phyloP scores from a whole-genome alignment of 2,797 vertebrate species.

The Phrynocephalus guinanensis region DNA sequence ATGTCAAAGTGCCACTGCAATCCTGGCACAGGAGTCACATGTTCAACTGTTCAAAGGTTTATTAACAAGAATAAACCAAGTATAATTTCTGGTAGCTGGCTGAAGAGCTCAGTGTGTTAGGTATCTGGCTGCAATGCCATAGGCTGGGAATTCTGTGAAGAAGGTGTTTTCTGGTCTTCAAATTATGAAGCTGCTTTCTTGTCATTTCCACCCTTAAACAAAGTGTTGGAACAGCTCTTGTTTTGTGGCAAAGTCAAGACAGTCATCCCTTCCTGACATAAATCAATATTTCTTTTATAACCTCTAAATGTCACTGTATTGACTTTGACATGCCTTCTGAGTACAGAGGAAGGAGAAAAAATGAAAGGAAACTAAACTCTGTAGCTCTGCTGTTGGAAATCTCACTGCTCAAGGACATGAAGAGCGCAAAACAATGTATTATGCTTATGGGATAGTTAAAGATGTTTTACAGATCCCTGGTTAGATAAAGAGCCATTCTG shows the following conservation, averaged over 20 bases:
- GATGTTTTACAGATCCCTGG: constrained; percentile 6
- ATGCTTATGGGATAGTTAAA: not conserved
- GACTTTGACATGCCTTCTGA: constrained; percentile 16
- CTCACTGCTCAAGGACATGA: not conserved
- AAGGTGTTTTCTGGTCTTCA: no score
- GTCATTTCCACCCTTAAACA: not conserved
- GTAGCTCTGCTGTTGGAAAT: not conserved
- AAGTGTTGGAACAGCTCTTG: not conserved
- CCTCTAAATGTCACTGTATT: rapidly evolving
- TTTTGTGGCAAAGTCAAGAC: not conserved
- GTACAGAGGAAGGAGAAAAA: not conserved
- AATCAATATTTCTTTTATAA: constrained; percentile 10
- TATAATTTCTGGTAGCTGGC: no score
- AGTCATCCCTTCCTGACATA: not conserved
- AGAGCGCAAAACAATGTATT: not conserved
- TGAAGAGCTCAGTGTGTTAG: no score
- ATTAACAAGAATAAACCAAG: no score
- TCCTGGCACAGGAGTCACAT: no score
- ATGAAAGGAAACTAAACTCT: not conserved
- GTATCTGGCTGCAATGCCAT: no score
- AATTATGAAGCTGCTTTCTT: no score
- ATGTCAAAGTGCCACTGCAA: no score
- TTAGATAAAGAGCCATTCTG: not conserved
- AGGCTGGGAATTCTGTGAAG: no score
- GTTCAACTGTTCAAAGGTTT: no score